Conservation (phyloP, 1,140 invertebrate species). For the Drosophila teissieri region DNA sequence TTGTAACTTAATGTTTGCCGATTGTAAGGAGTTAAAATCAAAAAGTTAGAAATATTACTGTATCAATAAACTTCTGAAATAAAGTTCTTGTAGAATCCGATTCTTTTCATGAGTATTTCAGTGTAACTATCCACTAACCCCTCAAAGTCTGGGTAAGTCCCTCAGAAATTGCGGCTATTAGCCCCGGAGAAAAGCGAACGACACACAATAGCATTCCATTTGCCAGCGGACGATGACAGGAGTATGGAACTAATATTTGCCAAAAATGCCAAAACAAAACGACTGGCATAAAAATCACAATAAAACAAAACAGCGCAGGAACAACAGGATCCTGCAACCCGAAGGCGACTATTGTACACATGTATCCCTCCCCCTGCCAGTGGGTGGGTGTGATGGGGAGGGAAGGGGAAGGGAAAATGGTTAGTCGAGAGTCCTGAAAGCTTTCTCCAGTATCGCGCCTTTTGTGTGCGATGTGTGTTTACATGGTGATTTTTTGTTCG, state of each 20-base stretch:
- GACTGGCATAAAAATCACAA: slow-evolving; percentile 74
- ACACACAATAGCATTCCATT: slow-evolving; percentile 63
- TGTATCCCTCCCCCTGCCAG: slow-evolving; percentile 1
- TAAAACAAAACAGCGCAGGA: slow-evolving; percentile 62
- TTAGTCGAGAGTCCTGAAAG: slow-evolving; percentile 47
- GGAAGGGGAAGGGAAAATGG: not conserved
- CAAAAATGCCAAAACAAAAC: slow-evolving; percentile 67
- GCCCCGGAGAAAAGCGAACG: slow-evolving; percentile 29
- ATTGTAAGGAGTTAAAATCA: no score
- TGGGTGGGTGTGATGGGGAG: slow-evolving; percentile 8
- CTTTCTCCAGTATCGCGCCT: slow-evolving; percentile 39
- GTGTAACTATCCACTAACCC: not conserved
- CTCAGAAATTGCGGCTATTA: slow-evolving; percentile 30
- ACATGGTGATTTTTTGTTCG: slow-evolving; percentile 64
- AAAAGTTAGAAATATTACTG: not conserved
- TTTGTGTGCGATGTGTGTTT: slow-evolving; percentile 52
- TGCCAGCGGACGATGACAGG: slow-evolving; percentile 16
- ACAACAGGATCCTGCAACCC: slow-evolving; percentile 32
- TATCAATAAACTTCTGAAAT: not conserved
- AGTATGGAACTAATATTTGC: slow-evolving; percentile 72
- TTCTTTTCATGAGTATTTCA: not conserved
- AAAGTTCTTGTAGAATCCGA: not conserved
- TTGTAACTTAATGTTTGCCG: not conserved
- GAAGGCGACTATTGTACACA: slow-evolving; percentile 30
- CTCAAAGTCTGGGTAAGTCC: not conserved